These are phyloP conservation scores for Seriola quinqueradiata DNA, from an alignment of 2,113 vertebrate genomes.

Conservation along the genomic window DNA sequence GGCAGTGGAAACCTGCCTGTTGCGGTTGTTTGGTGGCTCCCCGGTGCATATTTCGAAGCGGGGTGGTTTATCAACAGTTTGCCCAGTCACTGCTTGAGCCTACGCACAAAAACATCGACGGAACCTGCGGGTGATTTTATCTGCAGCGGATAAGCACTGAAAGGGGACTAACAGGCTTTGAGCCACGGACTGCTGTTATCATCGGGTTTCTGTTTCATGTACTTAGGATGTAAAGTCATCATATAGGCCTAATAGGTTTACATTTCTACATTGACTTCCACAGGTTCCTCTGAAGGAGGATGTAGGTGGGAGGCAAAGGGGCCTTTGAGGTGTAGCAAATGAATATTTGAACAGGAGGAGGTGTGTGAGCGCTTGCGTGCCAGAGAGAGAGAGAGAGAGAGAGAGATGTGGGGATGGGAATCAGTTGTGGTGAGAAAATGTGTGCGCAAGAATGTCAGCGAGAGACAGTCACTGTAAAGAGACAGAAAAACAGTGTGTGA, in stretches of 20 bases:
- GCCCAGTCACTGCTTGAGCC: not conserved
- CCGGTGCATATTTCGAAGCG: slow-evolving; percentile 2
- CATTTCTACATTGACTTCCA: not conserved
- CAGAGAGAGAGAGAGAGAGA: not conserved
- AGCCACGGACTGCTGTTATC: no score
- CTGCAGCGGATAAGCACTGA: not conserved
- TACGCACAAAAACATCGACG: slow-evolving; percentile 1
- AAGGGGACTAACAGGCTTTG: not conserved
- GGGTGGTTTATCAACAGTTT: slow-evolving; percentile 32
- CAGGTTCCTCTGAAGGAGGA: not conserved
- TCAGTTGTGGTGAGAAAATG: not conserved
- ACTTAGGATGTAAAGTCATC: not conserved
- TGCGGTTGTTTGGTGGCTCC: slow-evolving; percentile 8
- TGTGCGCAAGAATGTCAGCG: not conserved
- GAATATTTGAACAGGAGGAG: slow-evolving; percentile 53
- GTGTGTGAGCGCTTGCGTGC: not conserved
- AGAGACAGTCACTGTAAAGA: not conserved
- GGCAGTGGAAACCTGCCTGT: slow-evolving; percentile 25
- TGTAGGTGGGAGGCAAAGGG: slow-evolving; percentile 54
- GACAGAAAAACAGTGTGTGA: not conserved
- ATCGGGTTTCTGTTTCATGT: no score
- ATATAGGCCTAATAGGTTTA: not conserved
- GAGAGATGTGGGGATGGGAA: not conserved
- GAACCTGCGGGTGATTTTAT: slow-evolving; percentile 24
- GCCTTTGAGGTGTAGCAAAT: slow-evolving; percentile 58